Evolutionary conservation across 2,888 invertebrate species (phyloP).

Genomic region (Drosophila niveifrons): DNA sequence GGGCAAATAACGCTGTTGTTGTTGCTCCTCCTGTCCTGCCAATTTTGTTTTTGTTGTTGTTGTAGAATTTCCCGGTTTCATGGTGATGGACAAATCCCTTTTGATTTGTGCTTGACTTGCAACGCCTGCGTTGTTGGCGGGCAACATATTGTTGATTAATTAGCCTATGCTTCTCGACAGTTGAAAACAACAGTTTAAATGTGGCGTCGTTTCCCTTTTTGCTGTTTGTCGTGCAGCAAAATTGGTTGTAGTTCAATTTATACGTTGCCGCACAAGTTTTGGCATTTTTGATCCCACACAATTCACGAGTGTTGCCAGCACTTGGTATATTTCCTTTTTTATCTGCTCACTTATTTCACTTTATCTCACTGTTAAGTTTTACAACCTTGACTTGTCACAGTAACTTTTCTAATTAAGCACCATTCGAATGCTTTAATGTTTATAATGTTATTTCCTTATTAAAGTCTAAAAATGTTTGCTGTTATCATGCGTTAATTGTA

Average conservation of each 20-base stretch:
- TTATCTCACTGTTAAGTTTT: neutral
- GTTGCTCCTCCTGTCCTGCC: slow-evolving; percentile 29
- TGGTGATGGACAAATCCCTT: slow-evolving; percentile 34
- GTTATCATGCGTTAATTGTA: slow-evolving; percentile 42
- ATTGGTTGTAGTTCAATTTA: slow-evolving; percentile 34
- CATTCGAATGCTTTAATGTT: neutral
- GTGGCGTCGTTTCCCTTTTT: slow-evolving; percentile 60
- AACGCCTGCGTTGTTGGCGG: slow-evolving; percentile 49
- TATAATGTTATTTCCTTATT: slow-evolving; percentile 10
- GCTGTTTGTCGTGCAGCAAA: slow-evolving; percentile 12
- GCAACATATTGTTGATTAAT: slow-evolving; percentile 44
- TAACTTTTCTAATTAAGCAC: slow-evolving; percentile 3
- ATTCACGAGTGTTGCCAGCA: slow-evolving; percentile 33
- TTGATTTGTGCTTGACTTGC: slow-evolving; percentile 26
- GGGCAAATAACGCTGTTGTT: slow-evolving; percentile 48
- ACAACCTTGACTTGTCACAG: neutral
- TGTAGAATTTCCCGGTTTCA: slow-evolving; percentile 33
- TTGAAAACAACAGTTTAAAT: slow-evolving; percentile 27
- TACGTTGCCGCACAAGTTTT: slow-evolving; percentile 75
- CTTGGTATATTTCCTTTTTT: slow-evolving; percentile 47
- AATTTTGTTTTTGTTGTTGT: neutral
- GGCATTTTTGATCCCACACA: slow-evolving; percentile 61
- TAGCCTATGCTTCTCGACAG: slow-evolving; percentile 14
- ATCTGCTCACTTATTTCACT: neutral
- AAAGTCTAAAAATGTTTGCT: slow-evolving; percentile 13